Evolutionary conservation across 1,140 invertebrate species (phyloP), one percentile per base, ranked within the genome.

Genomic region (Parasteatoda tepidariorum): DNA sequence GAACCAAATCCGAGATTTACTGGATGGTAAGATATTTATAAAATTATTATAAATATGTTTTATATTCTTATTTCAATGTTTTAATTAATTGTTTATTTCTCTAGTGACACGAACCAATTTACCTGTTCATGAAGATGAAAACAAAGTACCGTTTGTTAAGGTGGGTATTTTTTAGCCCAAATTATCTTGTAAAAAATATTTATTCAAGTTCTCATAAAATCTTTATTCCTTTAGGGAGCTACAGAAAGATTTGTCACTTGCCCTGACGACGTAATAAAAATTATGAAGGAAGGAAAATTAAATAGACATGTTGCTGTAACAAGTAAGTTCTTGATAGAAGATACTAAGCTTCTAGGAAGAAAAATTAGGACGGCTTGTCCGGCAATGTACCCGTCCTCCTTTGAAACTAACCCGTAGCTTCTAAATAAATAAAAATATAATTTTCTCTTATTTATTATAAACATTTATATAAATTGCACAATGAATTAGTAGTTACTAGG

Each of bases 251-350:
- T 99, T 91, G 98, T 99, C 30, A 97, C 97, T 75, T 98, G 96
- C 91, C 98, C 98, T 11, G 98, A 99, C 89, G 98, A 99, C 91
- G 98, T 99, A 15, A 97, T 99, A 90, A 97, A 98, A 91, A 95
- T 97, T 30, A 99, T 99, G 87, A 98, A 99, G 89, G 98, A 99
- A 90, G 98, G 98, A 86, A 99, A 99, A 92, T 94, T 96, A 31
- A 99, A 99, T 92, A 92, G 98, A 89, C 98, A 99, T 89, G 98
- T 99, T 90, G 98, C 98, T 83, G 98, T 99, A 78, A 99, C 98
- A 88, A 99, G 95, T 97, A 92, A 92, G 93, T 92, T n/a, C n/a
- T n/a, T n/a, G n/a, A n/a, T n/a, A n/a, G n/a, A n/a, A n/a, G n/a
- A n/a, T n/a, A n/a, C n/a, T n/a, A n/a, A n/a, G n/a, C n/a, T n/a